These are phyloP conservation scores for Elgonia sp. DNA, from an alignment of 2,888 invertebrate species.

Conservation along the genomic window DNA sequence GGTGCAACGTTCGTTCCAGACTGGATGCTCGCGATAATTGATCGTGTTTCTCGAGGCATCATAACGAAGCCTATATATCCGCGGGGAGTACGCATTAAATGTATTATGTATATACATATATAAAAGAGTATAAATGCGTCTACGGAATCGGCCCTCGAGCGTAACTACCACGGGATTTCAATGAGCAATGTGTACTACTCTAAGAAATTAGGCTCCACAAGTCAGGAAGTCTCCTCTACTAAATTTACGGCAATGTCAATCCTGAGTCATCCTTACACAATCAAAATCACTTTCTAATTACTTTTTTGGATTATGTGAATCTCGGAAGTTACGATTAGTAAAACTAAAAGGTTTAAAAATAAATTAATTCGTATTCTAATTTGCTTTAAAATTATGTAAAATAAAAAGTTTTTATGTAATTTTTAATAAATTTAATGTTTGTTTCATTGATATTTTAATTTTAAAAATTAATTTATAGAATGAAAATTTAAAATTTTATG, in stretches of 20 bases:
- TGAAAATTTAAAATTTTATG: too few relatives aligned
- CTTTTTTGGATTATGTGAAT: not conserved
- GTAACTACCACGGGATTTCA: constrained; percentile 67
- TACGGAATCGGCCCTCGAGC: constrained; percentile 70
- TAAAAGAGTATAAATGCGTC: constrained; percentile 69
- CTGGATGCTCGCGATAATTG: constrained; percentile 79
- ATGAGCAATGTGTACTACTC: constrained; percentile 25
- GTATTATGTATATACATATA: constrained; percentile 69
- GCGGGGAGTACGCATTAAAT: constrained; percentile 68
- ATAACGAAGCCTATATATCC: constrained; percentile 63
- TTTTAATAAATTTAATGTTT: too few relatives aligned
- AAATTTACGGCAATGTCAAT: constrained; percentile 23
- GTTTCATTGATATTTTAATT: too few relatives aligned
- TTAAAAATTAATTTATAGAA: too few relatives aligned
- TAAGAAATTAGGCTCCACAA: constrained; percentile 52
- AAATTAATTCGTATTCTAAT: too few relatives aligned
- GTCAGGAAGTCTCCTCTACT: constrained; percentile 36
- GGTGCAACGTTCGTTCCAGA: constrained; percentile 86
- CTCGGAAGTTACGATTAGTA: not conserved
- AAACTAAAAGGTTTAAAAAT: too few relatives aligned
- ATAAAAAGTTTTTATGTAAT: too few relatives aligned
- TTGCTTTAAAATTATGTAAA: too few relatives aligned
- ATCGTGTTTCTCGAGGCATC: constrained; percentile 71
- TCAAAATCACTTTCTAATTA: constrained; percentile 54
- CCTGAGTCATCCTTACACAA: constrained; percentile 42